Evolutionary conservation across 2,797 vertebrate species (phyloP).

Genomic region (Enteromius trimaculatus): DNA sequence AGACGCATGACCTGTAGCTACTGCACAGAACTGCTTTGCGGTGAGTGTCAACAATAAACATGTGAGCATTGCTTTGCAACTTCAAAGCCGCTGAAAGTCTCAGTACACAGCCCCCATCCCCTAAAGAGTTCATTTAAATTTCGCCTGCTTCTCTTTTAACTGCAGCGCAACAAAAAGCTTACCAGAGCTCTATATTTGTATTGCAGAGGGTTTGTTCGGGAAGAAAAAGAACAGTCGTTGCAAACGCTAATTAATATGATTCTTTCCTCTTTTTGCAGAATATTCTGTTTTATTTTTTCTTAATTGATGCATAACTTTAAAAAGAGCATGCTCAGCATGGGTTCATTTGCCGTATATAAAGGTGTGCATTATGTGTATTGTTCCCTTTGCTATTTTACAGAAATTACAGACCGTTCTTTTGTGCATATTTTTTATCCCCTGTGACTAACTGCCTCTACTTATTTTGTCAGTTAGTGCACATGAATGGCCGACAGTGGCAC

Average conservation of each 20-base stretch:
- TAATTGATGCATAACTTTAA: slow-evolving; percentile 28
- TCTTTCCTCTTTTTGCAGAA: slow-evolving; percentile 11
- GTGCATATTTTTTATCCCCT: slow-evolving; percentile 31
- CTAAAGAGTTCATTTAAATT: slow-evolving; percentile 60
- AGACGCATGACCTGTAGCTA: slow-evolving; percentile 80
- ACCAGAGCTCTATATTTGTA: slow-evolving; percentile 53
- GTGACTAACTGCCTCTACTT: slow-evolving; percentile 61
- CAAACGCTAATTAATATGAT: background rate
- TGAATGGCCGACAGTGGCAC: slow-evolving; percentile 55
- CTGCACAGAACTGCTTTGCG: slow-evolving; percentile 70
- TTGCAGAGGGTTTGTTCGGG: slow-evolving; percentile 41
- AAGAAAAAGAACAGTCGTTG: slow-evolving; percentile 60
- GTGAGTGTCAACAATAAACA: slow-evolving; percentile 71
- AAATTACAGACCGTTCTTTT: slow-evolving; percentile 65
- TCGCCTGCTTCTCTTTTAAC: slow-evolving; percentile 58
- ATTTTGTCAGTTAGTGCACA: slow-evolving; percentile 49
- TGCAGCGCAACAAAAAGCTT: slow-evolving; percentile 57
- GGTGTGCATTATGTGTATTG: slow-evolving; percentile 44
- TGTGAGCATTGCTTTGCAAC: slow-evolving; percentile 64
- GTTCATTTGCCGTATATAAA: slow-evolving; percentile 9
- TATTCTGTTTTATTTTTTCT: background rate
- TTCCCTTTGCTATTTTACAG: slow-evolving; percentile 64
- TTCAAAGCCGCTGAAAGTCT: slow-evolving; percentile 60
- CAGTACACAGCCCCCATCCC: slow-evolving; percentile 52
- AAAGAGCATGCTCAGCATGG: slow-evolving; percentile 14